Base-by-base conservation (phyloP, 2,888 invertebrate genomes). In the Apoda limacodes region DNA sequence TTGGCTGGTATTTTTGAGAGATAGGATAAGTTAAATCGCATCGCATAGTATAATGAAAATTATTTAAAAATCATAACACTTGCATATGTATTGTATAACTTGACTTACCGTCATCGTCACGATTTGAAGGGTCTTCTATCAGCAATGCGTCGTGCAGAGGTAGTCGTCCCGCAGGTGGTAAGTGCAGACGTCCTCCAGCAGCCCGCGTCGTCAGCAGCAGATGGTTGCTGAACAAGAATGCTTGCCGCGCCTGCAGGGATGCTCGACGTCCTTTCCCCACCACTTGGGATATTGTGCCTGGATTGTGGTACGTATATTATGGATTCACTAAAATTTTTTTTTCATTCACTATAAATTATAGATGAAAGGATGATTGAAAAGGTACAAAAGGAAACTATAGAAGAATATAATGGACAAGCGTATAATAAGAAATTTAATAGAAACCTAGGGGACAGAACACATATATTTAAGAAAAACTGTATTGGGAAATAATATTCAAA, bases 141-240 rank as follows among this genome's bases (percentile, higher is more conserved):
- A 95, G 82, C 36, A 92, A 83, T 3, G 93, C 92, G 50, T 95
- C 93, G 19, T 90, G 89, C 22, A 95, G 75, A 0, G 93, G 88
- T 45, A 95, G 86, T 52, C 91, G 88, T 0, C 93, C 95, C 28
- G 88, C 83, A 6, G 89, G 87, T n/a, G 92, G 89, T 12, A 95
- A 82, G 64, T 93, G 94, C n/a, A 95, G 83, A 34, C 93, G 84
- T 3, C 95, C 95, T 33, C 89, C 93, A 1, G 92, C 85, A 1
- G 91, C 88, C 32, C 89, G 83, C 2, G 92, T 94, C 2, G 93
- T 91, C 27, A 95, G 82, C 42, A 95, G 87, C 44, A 95, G 82
- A 63, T 94, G 93, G 80, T 94, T 94, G 39, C 94, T 93, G 75
- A 95, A 95, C 11, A 95, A 84, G 60, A 93, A 95, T 43, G 94